A percentile compares a stretch with the other conserved stretches of the same genome.
phyloP scores from a whole-genome alignment of 2,113 vertebrate genomes.

The Apteryx owenii region DNA sequence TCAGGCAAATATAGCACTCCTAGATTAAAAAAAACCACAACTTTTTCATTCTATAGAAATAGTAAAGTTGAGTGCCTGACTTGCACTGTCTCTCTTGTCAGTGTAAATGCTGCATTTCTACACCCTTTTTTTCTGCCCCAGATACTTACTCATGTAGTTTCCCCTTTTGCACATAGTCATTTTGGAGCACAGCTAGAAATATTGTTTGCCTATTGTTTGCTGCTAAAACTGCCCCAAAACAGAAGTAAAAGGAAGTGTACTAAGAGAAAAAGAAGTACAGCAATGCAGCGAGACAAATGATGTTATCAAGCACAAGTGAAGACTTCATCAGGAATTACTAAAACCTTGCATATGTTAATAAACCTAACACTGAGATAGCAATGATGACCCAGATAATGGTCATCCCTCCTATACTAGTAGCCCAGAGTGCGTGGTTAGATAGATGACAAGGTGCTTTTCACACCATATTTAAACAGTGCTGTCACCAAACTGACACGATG shows the following conservation, averaged over 20 bases:
- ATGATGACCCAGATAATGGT: background rate
- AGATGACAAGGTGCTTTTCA: background rate
- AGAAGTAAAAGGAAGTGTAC: background rate
- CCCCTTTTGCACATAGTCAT: background rate
- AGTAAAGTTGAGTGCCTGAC: background rate
- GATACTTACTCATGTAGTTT: background rate
- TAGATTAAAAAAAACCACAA: background rate
- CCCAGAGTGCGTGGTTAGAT: background rate
- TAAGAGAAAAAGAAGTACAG: background rate
- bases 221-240: constrained; percentile 43
- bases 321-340: background rate
- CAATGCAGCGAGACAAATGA: background rate
- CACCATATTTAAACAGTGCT: accelerated
- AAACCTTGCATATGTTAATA: background rate
- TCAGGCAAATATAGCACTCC: background rate
- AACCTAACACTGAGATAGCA: background rate
- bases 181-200: constrained; percentile 16
- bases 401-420: background rate
- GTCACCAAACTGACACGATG: background rate
- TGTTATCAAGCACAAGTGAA: background rate
- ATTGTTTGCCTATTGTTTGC: background rate
- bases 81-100: background rate
- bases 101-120: background rate
- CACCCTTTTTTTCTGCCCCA: background rate
- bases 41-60: background rate